These are phyloP conservation scores for Notiomystis cincta DNA, from an alignment of 2,113 vertebrate species.

Conservation along the genomic window DNA sequence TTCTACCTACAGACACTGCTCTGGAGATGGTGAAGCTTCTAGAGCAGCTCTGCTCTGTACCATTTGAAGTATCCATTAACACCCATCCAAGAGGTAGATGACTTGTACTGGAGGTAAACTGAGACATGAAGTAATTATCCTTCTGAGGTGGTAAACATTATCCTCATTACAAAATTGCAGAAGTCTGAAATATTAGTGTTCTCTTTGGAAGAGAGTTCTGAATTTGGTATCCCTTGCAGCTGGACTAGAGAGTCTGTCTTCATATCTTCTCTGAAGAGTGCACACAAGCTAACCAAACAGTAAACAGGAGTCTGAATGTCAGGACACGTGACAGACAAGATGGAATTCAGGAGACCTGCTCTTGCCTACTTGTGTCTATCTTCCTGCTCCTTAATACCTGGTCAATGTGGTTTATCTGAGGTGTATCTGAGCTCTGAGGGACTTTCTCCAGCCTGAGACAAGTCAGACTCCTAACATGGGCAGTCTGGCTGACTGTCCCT, in stretches of 20 bases:
- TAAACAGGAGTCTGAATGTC: background rate
- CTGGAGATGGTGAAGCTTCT: background rate
- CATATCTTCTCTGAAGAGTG: background rate
- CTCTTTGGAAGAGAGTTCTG: background rate
- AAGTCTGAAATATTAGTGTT: background rate
- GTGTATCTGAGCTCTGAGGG: background rate
- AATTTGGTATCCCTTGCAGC: background rate
- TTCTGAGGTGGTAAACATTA: background rate
- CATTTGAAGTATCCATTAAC: background rate
- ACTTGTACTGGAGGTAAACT: background rate
- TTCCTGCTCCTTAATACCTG: background rate
- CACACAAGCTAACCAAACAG: background rate
- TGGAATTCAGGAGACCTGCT: background rate
- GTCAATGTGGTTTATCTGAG: too few species aligned
- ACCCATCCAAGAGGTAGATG: background rate
- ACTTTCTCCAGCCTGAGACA: background rate
- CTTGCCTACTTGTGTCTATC: background rate
- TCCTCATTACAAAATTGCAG: background rate
- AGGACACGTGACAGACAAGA: background rate
- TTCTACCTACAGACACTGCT: background rate
- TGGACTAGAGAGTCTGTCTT: background rate
- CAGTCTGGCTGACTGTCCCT: background rate
- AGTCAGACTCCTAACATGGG: background rate
- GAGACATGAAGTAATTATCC: background rate
- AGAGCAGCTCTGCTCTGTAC: background rate